Percentiles rank a stretch among this genome's conserved stretches.
phyloP scores from a whole-genome alignment of 2,888 invertebrate genomes.

The Napeogenes sylphis region DNA sequence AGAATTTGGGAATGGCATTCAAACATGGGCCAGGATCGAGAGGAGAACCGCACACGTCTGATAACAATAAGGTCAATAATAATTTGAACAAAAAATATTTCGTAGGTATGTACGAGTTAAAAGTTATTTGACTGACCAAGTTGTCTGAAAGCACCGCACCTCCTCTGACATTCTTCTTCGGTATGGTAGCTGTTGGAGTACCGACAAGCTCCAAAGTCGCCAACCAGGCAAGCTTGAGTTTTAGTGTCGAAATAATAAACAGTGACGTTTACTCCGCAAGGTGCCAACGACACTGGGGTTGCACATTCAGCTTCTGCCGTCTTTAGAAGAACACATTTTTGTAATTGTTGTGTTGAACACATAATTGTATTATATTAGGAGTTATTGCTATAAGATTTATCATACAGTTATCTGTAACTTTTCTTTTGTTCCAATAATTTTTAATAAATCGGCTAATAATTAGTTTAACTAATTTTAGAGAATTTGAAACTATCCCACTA shows the following conservation, averaged over 20 bases:
- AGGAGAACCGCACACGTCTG: constrained; percentile 85
- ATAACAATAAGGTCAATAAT: neutral
- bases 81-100: constrained; percentile 13
- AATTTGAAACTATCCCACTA: neutral
- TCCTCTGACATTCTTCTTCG: constrained; percentile 86
- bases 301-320: constrained; percentile 69
- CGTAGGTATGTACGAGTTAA: neutral
- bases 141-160: constrained; percentile 84
- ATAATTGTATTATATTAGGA: too few relatives aligned
- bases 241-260: constrained; percentile 86
- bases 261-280: constrained; percentile 81
- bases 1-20: constrained; percentile 81
- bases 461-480: neutral
- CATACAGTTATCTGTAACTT: too few relatives aligned
- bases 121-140: constrained; percentile 72
- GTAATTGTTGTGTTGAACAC: neutral
- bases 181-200: constrained; percentile 85
- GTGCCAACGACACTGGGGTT: constrained; percentile 80
- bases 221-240: constrained; percentile 78
- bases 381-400: too few relatives aligned
- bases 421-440: too few relatives aligned
- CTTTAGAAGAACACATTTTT: constrained; percentile 9
- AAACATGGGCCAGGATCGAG: constrained; percentile 85
- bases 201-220: constrained; percentile 79
- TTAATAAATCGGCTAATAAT: too few relatives aligned